Evolutionary conservation across 2,113 vertebrate genomes (phyloP).

Genomic region (Electrona antarctica): DNA sequence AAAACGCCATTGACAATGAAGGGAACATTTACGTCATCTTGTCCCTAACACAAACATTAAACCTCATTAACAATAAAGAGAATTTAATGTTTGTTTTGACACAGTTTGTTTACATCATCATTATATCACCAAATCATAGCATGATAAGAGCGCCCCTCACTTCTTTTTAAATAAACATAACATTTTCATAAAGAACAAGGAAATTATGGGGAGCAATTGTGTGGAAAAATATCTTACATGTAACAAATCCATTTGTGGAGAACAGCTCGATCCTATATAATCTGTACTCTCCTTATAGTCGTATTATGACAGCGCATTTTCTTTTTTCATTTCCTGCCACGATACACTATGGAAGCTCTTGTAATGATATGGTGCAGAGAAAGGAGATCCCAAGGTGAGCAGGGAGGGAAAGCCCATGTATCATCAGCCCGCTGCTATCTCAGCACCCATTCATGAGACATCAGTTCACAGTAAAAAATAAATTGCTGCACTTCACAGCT

Average conservation of each 20-base stretch:
- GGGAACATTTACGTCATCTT: no score
- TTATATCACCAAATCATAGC: no score
- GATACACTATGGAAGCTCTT: constrained; percentile 31
- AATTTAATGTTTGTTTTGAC: no score
- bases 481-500: constrained; percentile 72
- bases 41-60: no score
- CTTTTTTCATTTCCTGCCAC: constrained; percentile 33
- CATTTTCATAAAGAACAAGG: constrained; percentile 13
- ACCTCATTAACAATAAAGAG: no score
- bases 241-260: constrained; percentile 22
- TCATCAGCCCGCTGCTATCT: constrained; percentile 52
- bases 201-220: neutral
- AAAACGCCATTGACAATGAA: no score
- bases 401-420: constrained; percentile 52
- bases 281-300: constrained; percentile 10
- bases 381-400: constrained; percentile 66
- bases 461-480: constrained; percentile 49
- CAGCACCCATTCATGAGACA: constrained; percentile 53
- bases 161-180: neutral
- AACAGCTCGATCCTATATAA: constrained; percentile 11
- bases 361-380: constrained; percentile 49
- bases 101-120: no score
- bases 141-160: no score
- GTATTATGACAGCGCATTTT: constrained; percentile 43
- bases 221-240: neutral